phyloP scores from a whole-genome alignment of 1,140 invertebrate species.

The Panagrolaimus sp. region DNA sequence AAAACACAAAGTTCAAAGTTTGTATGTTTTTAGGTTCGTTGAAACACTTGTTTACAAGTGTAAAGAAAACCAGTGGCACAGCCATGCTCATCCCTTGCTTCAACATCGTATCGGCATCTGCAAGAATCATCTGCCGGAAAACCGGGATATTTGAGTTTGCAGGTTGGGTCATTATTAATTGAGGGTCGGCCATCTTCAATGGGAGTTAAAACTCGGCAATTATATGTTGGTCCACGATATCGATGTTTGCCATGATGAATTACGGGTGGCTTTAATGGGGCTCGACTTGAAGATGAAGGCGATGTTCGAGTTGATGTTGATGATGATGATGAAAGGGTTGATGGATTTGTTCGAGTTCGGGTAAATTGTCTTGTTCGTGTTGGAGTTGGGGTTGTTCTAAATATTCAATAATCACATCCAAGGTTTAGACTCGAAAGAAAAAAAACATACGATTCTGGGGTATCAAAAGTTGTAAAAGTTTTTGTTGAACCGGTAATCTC shows the following conservation, averaged over 20 bases:
- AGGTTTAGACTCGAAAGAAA: too few relatives aligned
- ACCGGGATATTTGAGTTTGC: conserved; percentile 42
- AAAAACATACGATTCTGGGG: too few relatives aligned
- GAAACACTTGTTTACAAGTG: conserved; percentile 36
- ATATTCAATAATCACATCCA: too few relatives aligned
- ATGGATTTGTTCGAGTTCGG: too few relatives aligned
- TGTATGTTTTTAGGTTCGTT: too few relatives aligned
- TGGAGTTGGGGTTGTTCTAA: background rate
- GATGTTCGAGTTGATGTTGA: background rate
- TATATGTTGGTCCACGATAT: conserved; percentile 39
- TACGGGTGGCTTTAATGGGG: background rate
- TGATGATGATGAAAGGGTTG: background rate
- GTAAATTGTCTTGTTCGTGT: background rate
- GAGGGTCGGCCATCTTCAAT: conserved; percentile 34
- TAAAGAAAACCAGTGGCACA: conserved; percentile 53
- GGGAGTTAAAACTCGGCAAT: conserved; percentile 47
- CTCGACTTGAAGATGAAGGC: background rate
- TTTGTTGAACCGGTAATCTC: too few relatives aligned
- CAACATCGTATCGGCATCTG: conserved; percentile 51
- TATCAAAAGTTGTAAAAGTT: too few relatives aligned
- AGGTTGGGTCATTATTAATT: conserved; percentile 34
- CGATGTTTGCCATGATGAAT: background rate
- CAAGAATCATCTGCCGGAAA: conserved; percentile 42
- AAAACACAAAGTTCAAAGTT: too few relatives aligned
- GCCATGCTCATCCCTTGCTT: conserved; percentile 48